These are phyloP conservation scores for Echiichthys vipera DNA, from an alignment of 2,797 vertebrate genomes.

Conservation along the genomic window DNA sequence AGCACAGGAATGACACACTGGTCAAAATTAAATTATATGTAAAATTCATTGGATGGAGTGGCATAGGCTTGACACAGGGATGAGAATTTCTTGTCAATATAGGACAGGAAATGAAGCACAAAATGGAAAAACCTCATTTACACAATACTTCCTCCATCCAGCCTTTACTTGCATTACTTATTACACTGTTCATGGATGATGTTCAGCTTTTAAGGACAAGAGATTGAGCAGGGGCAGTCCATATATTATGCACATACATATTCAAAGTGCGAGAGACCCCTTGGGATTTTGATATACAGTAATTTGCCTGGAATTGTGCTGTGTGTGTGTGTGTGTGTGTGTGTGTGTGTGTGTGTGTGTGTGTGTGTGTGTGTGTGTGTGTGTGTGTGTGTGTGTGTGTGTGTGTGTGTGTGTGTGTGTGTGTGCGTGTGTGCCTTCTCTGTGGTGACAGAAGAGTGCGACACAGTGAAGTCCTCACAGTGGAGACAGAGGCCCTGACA, in stretches of 20 bases:
- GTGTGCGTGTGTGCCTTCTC: conserved; percentile 41
- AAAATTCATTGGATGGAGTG: conserved; percentile 10
- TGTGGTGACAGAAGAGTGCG: conserved; percentile 59
- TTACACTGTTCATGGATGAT: not conserved
- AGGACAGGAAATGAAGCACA: conserved; percentile 6
- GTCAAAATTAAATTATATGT: conserved; percentile 1
- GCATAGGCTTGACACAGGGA: not conserved
- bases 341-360: too few species aligned
- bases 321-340: too few species aligned
- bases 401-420: too few species aligned
- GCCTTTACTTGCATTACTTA: not conserved
- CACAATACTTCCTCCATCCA: not conserved
- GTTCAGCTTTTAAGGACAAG: conserved; percentile 1
- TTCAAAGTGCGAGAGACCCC: conserved; percentile 19
- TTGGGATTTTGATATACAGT: conserved; percentile 51
- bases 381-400: too few species aligned
- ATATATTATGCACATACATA: conserved; percentile 1
- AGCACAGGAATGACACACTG: not conserved
- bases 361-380: too few species aligned
- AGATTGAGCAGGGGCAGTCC: conserved; percentile 3
- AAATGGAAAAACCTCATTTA: too few species aligned
- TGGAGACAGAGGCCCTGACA: conserved; percentile 66
- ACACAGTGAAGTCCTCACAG: conserved; percentile 51
- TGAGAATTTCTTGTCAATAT: not conserved
- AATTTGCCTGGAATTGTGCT: conserved; percentile 50